A percentile compares a stretch with the other conserved stretches of the same genome.
These are phyloP conservation scores for Lycopodina hypogea DNA, from an alignment of 37 sponge, comb jelly and placozoan species.

Conservation along the genomic window DNA sequence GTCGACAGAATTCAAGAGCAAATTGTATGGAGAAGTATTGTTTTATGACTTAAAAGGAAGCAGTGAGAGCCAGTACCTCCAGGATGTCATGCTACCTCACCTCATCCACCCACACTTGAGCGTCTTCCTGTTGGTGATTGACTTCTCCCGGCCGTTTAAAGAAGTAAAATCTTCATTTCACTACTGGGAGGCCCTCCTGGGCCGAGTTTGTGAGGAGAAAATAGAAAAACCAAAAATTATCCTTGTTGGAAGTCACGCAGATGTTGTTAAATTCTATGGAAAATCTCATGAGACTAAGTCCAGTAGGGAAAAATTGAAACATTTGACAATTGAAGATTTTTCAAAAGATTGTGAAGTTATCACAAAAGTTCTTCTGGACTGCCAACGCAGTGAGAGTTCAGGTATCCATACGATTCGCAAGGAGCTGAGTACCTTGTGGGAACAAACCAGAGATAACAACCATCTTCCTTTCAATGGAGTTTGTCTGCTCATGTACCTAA, in stretches of 20 bases:
- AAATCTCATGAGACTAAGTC: not conserved
- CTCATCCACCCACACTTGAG: conserved; percentile 1
- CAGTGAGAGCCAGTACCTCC: not conserved
- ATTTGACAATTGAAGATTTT: not conserved
- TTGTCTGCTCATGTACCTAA: not conserved
- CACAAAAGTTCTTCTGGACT: not conserved
- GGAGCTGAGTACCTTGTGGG: not conserved
- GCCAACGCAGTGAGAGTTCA: not conserved
- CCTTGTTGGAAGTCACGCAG: not conserved
- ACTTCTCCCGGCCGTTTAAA: not conserved
- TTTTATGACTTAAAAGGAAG: not conserved
- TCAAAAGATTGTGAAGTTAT: not conserved
- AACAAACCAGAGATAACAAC: not conserved
- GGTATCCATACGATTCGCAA: not conserved
- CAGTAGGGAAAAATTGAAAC: not conserved
- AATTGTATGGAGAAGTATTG: not conserved
- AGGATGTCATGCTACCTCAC: not conserved
- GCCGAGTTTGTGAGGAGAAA: not conserved
- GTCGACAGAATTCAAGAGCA: not conserved
- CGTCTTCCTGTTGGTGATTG: not conserved
- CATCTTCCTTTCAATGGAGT: not conserved
- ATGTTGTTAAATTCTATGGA: not conserved
- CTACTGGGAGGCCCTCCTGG: not conserved
- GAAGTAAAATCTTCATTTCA: not conserved
- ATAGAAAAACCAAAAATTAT: not conserved